A percentile compares a stretch with the other conserved stretches of the same genome.
Conservation (phyloP, 2,797 vertebrate species). For the Aratinga solstitialis region DNA sequence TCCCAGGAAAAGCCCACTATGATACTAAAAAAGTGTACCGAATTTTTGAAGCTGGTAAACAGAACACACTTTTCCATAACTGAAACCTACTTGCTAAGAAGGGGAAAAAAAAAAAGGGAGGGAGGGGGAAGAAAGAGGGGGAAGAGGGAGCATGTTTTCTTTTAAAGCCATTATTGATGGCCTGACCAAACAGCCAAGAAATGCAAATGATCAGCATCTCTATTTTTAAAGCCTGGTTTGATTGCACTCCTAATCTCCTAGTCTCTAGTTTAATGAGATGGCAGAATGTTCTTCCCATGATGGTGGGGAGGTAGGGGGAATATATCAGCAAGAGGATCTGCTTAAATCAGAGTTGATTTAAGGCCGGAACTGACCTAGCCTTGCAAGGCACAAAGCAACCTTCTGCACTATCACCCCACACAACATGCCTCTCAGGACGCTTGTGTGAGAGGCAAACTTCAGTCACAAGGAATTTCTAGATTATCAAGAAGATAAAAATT, state of each 20-base stretch:
- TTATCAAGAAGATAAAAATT: neutral
- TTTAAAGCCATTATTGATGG: neutral
- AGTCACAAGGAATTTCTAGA: neutral
- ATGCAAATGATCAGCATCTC: neutral
- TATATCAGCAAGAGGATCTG: neutral
- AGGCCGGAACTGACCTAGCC: neutral
- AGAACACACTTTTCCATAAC: neutral
- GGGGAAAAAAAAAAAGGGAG: no score
- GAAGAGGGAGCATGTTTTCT: neutral
- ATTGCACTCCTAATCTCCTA: neutral
- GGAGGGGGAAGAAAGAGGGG: no score
- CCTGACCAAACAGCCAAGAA: neutral
- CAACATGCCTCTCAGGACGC: neutral
- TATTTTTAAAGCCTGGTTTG: neutral
- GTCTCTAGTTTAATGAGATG: neutral
- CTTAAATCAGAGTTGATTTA: neutral
- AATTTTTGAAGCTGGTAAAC: neutral
- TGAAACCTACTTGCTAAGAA: neutral
- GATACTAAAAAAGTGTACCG: neutral
- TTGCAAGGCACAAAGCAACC: neutral
- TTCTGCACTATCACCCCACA: no score
- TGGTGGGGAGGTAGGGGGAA: neutral
- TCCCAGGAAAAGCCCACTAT: neutral
- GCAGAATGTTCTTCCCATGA: neutral
- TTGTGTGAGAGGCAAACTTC: neutral